Conservation (phyloP, 2,888 invertebrate species). For the Eupelmus urozonus region DNA sequence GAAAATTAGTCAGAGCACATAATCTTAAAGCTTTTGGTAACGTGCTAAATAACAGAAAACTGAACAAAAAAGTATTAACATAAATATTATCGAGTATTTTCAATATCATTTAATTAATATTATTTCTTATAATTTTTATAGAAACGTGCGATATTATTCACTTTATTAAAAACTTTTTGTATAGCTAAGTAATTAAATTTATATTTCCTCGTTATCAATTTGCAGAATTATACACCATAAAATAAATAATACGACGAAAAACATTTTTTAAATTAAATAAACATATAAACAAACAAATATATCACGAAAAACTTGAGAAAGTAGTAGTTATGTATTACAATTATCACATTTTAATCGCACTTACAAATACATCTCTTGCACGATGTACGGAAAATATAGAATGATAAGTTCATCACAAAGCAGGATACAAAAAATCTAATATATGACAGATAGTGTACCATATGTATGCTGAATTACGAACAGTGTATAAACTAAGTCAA, state of each 20-base stretch:
- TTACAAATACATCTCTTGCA: slow-evolving; percentile 51
- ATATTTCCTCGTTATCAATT: slow-evolving; percentile 17
- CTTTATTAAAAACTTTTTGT: background rate
- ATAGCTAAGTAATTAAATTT: slow-evolving; percentile 27
- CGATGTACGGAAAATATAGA: slow-evolving; percentile 43
- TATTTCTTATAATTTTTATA: slow-evolving; percentile 25
- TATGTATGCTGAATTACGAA: slow-evolving; percentile 55
- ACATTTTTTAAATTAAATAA: slow-evolving; percentile 11
- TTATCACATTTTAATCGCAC: slow-evolving; percentile 51
- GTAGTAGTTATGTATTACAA: slow-evolving; percentile 50
- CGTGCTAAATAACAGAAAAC: slow-evolving; percentile 33
- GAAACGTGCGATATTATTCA: slow-evolving; percentile 3
- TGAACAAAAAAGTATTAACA: slow-evolving; percentile 33
- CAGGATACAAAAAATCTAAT: slow-evolving; percentile 34
- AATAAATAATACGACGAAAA: slow-evolving; percentile 10
- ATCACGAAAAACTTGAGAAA: slow-evolving; percentile 46
- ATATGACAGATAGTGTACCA: slow-evolving; percentile 44
- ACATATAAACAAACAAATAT: slow-evolving; percentile 36
- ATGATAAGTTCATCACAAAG: slow-evolving; percentile 36
- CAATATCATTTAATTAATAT: slow-evolving; percentile 14
- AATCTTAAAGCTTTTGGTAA: slow-evolving; percentile 47
- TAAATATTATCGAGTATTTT: slow-evolving; percentile 34
- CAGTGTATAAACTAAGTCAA: slow-evolving; percentile 69
- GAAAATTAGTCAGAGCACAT: slow-evolving; percentile 41
- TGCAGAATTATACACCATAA: slow-evolving; percentile 12